Evolutionary conservation across 2,888 invertebrate species (phyloP), one percentile per base, ranked within the genome.

Genomic region (Lypha dubia): DNA sequence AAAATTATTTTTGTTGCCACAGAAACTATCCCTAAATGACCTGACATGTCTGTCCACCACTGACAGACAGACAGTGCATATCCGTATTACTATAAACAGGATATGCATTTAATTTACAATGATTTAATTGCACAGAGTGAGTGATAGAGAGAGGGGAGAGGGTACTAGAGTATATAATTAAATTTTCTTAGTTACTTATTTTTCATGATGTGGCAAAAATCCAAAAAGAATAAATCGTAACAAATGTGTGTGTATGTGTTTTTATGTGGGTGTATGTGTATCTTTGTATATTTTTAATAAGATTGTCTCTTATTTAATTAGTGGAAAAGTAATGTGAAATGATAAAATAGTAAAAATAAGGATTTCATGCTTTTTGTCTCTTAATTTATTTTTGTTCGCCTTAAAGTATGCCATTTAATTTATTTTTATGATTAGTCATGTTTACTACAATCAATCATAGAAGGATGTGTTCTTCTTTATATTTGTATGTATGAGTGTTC

Each of bases 281-380:
- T n/a, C n/a, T n/a, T n/a, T n/a, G n/a, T n/a, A 5, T 56, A 17
- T 11, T 60, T 53, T 80, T 35, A 68, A 44, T 67, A 70, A 62
- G 68, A 58, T 63, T 68, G 73, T 63, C 62, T 73, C 62, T 81
- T 81, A 84, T 79, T 84, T 84, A 84, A 84, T 84, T 84, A 84
- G 73, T 77, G 75, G 46, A 75, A 70, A 53, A 60, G 9, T 49
- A 32, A 20, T 38, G 41, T 77, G 51, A 32, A 70, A 68, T 60
- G 60, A 77, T 68, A 49, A 51, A 28, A 51, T 17, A 24, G 49
- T n/a, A n/a, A 68, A 32, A 70, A 49, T 22, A 77, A 70, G 77
- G 68, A 77, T 62, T 70, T 38, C 24, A 65, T 51, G 38, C 35
- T 60, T 1, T n/a, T 22, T 58, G 58, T 51, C 38, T 28, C 28